A percentile compares a stretch with the other conserved stretches of the same genome.
Conservation (phyloP, 2,113 vertebrate species). For the Hyla sarda region DNA sequence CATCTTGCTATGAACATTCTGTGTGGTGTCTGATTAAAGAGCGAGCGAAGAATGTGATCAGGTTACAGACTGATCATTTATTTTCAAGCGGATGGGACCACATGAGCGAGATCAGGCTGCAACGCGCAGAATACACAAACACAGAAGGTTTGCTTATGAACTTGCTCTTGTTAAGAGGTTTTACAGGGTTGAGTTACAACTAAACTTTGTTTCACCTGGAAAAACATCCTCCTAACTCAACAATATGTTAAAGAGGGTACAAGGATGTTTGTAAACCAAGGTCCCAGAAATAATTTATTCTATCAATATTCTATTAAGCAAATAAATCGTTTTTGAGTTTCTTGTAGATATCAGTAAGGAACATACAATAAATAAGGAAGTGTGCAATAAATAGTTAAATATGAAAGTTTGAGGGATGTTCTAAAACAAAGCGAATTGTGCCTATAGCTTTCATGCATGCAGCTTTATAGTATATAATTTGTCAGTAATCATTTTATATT, state of each 20-base stretch:
- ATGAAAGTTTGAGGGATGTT: too few relatives aligned
- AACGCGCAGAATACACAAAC: neutral
- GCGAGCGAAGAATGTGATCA: neutral
- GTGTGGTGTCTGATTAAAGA: neutral
- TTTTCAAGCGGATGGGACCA: neutral
- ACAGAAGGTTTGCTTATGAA: slow-evolving; percentile 24
- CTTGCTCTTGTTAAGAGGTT: slow-evolving; percentile 12
- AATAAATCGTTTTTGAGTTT: too few relatives aligned
- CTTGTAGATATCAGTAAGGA: too few relatives aligned
- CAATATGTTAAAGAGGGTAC: neutral
- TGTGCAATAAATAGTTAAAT: too few relatives aligned
- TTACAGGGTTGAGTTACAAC: slow-evolving; percentile 14
- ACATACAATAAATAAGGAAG: too few relatives aligned
- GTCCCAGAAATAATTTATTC: neutral
- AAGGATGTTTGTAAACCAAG: neutral
- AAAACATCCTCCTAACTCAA: slow-evolving; percentile 36
- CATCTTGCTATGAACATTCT: too few relatives aligned
- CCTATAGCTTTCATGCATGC: too few relatives aligned
- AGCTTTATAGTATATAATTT: too few relatives aligned
- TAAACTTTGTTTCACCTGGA: slow-evolving; percentile 39
- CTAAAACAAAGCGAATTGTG: too few relatives aligned
- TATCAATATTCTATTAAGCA: too few relatives aligned
- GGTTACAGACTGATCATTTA: neutral
- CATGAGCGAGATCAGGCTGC: neutral
- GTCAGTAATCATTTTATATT: too few relatives aligned